Evolutionary conservation across 2,797 vertebrate species (phyloP).

Genomic region (Etheostoma nigrum): DNA sequence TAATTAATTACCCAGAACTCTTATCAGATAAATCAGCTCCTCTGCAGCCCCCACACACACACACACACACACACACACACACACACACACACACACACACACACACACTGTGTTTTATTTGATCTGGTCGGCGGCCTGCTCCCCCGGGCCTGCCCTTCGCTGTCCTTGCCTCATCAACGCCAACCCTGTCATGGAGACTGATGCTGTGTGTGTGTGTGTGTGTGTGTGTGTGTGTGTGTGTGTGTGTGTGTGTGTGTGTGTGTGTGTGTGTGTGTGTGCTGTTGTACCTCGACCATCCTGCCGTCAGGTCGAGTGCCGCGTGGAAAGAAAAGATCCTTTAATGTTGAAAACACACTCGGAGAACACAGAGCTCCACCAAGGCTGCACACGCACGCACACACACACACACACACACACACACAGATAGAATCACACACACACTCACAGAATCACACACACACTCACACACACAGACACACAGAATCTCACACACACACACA

Average conservation of each 20-base stretch:
- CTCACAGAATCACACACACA: too few species aligned
- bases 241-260: not conserved
- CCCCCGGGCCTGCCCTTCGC: conserved; percentile 91
- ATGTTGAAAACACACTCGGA: not conserved
- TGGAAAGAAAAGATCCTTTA: not conserved
- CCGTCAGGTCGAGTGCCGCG: conserved; percentile 10
- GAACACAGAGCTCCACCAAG: not conserved
- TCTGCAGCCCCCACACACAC: conserved; percentile 34
- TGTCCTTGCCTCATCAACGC: conserved; percentile 89
- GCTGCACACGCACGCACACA: not conserved
- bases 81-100: too few species aligned
- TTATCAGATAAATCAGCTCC: conserved; percentile 92
- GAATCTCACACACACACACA: too few species aligned
- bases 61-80: too few species aligned
- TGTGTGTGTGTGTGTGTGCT: conserved; percentile 13
- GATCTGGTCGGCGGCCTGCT: conserved; percentile 68
- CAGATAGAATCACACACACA: too few species aligned
- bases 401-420: too few species aligned
- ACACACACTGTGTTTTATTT: conserved; percentile 55
- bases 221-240: not conserved
- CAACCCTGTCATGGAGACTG: conserved; percentile 84
- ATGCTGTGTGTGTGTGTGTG: not conserved
- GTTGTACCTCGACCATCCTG: not conserved
- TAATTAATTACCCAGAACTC: conserved; percentile 98
- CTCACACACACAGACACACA: too few species aligned